Base-by-base conservation (phyloP, 2,888 invertebrate genomes). In the Hypsopygia costalis region DNA sequence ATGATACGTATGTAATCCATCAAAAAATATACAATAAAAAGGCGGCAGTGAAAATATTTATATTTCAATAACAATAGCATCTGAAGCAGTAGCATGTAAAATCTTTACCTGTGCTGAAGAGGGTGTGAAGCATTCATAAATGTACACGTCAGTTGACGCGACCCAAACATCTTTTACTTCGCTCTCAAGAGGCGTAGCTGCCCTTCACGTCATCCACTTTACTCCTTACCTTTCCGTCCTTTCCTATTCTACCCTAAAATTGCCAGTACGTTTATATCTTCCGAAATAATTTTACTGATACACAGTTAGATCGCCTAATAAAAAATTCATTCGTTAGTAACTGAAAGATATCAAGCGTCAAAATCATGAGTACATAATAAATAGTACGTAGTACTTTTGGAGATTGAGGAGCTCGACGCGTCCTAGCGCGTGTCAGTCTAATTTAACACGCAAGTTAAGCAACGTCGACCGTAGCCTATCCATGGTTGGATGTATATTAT, bases 121-220 rank as follows among this genome's bases (percentile, higher is more conserved):
- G 61, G 57, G 59, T 61, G 51, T 47, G 56, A 62, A 71, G 66
- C 69, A 67, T 77, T 79, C 78, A 80, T 81, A 79, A 79, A 71
- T 69, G 66, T 63, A 71, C 67, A 68, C 69, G 75, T 77, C 76
- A 77, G 74, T 69, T 70, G 72, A 65, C 68, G 67, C 66, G 74
- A 70, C 73, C 79, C 75, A 66, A 76, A 78, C 76, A 74, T 81
- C 76, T 76, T 73, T 78, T 71, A 73, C 69, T 68, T 68, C 56
- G 55, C 69, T 73, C 81, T 77, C 76, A 46, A 69, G 79, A 75
- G 76, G 70, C 69, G 56, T 54, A 61, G 63, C 59, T 66, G 65
- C 66, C 70, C 68, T 70, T 67, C 69, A 63, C 70, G 69, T 71
- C 75, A 69, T 75, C 72, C 67, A 72, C 72, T 75, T 79, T 70